Conservation (phyloP, 2,797 vertebrate species). For the Muscicapa striata region DNA sequence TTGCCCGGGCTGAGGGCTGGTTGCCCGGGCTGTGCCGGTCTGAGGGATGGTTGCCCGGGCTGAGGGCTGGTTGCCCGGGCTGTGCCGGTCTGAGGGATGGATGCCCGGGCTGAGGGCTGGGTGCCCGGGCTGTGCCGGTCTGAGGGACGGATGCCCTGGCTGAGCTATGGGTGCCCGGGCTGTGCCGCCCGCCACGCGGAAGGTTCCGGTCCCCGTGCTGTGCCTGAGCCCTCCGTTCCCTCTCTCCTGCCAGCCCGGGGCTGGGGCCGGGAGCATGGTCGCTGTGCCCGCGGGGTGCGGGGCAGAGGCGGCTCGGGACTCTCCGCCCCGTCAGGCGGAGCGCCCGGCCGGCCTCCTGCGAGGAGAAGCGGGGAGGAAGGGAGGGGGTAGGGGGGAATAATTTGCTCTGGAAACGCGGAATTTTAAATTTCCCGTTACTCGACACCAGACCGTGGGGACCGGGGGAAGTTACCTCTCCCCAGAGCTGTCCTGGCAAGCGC, state of each 20-base stretch:
- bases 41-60: too few species aligned
- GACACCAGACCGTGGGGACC: not conserved
- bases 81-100: not conserved
- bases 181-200: not conserved
- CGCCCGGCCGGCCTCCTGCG: not conserved
- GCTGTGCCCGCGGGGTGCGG: not conserved
- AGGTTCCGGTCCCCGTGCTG: too few species aligned
- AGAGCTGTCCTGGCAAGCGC: constrained; percentile 13
- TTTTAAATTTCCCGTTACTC: constrained; percentile 2
- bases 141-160: not conserved
- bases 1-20: not conserved
- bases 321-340: not conserved
- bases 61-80: not conserved
- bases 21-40: not conserved
- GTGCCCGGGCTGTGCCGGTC: too few species aligned
- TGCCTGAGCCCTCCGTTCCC: rapidly evolving
- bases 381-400: not conserved
- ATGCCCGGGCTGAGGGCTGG: too few species aligned
- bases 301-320: not conserved
- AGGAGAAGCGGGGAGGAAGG: not conserved
- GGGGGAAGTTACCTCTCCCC: not conserved
- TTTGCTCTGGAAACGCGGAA: not conserved
- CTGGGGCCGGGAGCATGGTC: too few species aligned
- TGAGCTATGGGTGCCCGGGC: too few species aligned
- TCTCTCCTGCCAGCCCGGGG: too few species aligned